Percentiles rank a stretch among this genome's conserved stretches.
phyloP scores from a whole-genome alignment of 1,140 invertebrate genomes.

The Hypothenemus hampei region DNA sequence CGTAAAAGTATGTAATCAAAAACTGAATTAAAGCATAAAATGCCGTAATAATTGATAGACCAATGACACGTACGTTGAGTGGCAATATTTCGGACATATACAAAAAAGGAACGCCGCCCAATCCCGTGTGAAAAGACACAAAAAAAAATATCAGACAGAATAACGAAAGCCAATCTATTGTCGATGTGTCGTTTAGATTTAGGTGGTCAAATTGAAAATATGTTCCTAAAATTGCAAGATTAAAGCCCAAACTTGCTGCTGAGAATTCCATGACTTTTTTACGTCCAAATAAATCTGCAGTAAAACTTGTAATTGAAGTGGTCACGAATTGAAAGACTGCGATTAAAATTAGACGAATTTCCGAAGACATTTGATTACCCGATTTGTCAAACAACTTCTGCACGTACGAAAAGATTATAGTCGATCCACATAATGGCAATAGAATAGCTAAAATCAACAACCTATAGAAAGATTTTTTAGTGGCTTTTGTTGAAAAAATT shows the following conservation, averaged over 20 bases:
- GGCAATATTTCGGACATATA: slow-evolving; percentile 78
- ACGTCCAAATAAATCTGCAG: slow-evolving; percentile 70
- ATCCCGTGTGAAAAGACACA: slow-evolving; percentile 47
- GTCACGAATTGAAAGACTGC: slow-evolving; percentile 65
- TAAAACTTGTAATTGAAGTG: slow-evolving; percentile 58
- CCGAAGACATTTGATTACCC: slow-evolving; percentile 51
- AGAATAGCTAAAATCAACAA: slow-evolving; percentile 62
- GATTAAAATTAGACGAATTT: slow-evolving; percentile 67
- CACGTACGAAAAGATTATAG: slow-evolving; percentile 75
- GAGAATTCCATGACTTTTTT: slow-evolving; percentile 65
- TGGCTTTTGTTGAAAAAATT: slow-evolving; percentile 49
- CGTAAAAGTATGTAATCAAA: slow-evolving; percentile 69
- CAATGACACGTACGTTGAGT: slow-evolving; percentile 63
- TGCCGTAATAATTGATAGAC: slow-evolving; percentile 62
- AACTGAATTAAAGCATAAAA: slow-evolving; percentile 48
- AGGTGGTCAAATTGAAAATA: slow-evolving; percentile 27
- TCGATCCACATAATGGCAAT: slow-evolving; percentile 73
- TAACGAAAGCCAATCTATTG: slow-evolving; percentile 30
- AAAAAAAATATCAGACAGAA: slow-evolving; percentile 25
- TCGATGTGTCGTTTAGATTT: slow-evolving; percentile 2
- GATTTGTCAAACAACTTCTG: slow-evolving; percentile 62
- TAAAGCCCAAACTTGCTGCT: slow-evolving; percentile 52
- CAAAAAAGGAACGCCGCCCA: slow-evolving; percentile 77
- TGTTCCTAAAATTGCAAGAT: slow-evolving; percentile 27
- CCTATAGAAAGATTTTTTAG: slow-evolving; percentile 60